phyloP scores from a whole-genome alignment of 2,113 vertebrate species.

The Marmota monax region DNA sequence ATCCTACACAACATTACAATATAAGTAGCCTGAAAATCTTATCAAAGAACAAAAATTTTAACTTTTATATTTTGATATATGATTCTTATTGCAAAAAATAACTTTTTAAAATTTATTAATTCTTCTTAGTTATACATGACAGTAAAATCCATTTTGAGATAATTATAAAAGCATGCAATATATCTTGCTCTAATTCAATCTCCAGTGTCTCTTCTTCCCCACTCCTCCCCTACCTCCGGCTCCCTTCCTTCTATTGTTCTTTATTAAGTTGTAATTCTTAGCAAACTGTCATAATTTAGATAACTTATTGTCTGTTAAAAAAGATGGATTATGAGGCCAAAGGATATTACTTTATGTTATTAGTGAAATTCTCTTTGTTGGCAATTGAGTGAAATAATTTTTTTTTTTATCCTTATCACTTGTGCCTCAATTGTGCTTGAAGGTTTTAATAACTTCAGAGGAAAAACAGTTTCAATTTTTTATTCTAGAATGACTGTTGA shows the following conservation, averaged over 20 bases:
- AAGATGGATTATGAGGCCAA: background rate
- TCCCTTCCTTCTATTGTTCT: background rate
- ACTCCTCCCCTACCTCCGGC: too few species aligned
- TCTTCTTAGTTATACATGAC: too few species aligned
- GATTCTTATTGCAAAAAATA: background rate
- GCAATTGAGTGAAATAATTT: background rate
- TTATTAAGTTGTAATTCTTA: background rate
- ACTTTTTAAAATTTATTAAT: too few species aligned
- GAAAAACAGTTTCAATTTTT: background rate
- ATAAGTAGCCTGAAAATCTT: background rate
- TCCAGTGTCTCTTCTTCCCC: too few species aligned
- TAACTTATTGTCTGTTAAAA: background rate
- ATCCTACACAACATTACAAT: background rate
- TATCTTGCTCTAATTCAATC: too few species aligned
- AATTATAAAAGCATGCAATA: too few species aligned
- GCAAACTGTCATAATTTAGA: background rate
- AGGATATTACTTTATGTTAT: background rate
- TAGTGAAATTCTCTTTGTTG: background rate
- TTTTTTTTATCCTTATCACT: background rate
- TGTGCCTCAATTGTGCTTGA: background rate
- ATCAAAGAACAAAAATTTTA: background rate
- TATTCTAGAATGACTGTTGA: background rate
- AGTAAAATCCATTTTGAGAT: too few species aligned
- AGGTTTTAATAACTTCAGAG: background rate
- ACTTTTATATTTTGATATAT: background rate